Percentiles rank a stretch among this genome's conserved stretches.
These are phyloP conservation scores for Bovichtus diacanthus DNA, from an alignment of 2,797 vertebrate genomes.

Conservation along the genomic window DNA sequence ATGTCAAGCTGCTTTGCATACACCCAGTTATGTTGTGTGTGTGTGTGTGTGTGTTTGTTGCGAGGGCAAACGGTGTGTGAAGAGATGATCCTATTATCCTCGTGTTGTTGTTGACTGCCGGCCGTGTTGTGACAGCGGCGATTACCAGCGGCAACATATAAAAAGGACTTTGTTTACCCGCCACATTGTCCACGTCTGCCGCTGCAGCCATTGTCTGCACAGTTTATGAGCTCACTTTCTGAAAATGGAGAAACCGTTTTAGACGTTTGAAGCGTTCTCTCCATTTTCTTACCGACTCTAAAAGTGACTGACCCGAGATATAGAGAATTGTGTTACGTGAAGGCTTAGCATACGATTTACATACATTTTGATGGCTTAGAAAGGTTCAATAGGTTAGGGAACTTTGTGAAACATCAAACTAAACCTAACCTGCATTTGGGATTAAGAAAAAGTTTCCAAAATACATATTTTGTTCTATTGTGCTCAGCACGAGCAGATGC, in stretches of 20 bases:
- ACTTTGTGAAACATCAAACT: background rate
- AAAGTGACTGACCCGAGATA: background rate
- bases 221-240: background rate
- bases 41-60: slow-evolving; percentile 14
- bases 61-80: slow-evolving; percentile 8
- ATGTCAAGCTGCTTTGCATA: slow-evolving; percentile 43
- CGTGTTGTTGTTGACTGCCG: slow-evolving; percentile 24
- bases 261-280: background rate
- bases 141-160: slow-evolving; percentile 40
- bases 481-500: too few species aligned
- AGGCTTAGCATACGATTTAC: slow-evolving; percentile 6
- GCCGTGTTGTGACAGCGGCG: slow-evolving; percentile 39
- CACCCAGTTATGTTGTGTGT: slow-evolving; percentile 30
- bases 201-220: slow-evolving; percentile 1
- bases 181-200: slow-evolving; percentile 18
- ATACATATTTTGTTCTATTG: too few species aligned
- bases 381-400: slow-evolving; percentile 17
- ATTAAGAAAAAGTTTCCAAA: too few species aligned
- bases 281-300: background rate
- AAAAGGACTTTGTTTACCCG: slow-evolving; percentile 43
- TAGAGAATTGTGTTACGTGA: background rate
- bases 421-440: slow-evolving; percentile 1
- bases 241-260: background rate
- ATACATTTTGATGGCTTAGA: slow-evolving; percentile 1
- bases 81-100: slow-evolving; percentile 44